phyloP scores from a whole-genome alignment of 1,140 invertebrate genomes.

The Drosophila lini region DNA sequence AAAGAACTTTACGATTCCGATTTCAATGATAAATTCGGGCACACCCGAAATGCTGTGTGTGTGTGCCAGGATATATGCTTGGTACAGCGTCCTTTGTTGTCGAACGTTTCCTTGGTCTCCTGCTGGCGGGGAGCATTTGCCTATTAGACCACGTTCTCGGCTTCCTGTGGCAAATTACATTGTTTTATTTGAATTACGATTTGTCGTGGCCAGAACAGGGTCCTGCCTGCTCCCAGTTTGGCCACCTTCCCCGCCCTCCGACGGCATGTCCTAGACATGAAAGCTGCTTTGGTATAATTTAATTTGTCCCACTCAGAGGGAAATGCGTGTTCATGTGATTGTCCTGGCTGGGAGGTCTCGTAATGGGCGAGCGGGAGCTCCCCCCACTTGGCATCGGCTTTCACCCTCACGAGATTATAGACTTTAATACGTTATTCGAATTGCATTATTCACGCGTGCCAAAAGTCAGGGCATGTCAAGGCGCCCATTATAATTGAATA shows the following conservation, averaged over 20 bases:
- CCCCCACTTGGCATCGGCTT: slow-evolving; percentile 1
- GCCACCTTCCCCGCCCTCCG: not conserved
- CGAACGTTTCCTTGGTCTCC: slow-evolving; percentile 38
- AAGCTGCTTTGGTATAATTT: slow-evolving; percentile 78
- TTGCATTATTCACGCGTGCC: slow-evolving; percentile 54
- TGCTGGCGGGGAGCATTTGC: slow-evolving; percentile 38
- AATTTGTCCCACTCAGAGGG: slow-evolving; percentile 65
- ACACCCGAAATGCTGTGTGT: slow-evolving; percentile 20
- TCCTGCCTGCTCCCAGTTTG: slow-evolving; percentile 1
- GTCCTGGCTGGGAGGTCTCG: slow-evolving; percentile 26
- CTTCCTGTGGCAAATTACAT: slow-evolving; percentile 65
- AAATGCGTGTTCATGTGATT: slow-evolving; percentile 77
- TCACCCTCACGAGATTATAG: slow-evolving; percentile 30
- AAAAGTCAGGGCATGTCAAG: slow-evolving; percentile 34
- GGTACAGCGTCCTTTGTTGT: slow-evolving; percentile 37
- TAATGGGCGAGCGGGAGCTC: slow-evolving; percentile 2
- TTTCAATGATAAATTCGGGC: slow-evolving; percentile 30
- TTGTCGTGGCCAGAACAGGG: slow-evolving; percentile 34
- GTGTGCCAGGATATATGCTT: slow-evolving; percentile 30
- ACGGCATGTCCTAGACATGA: slow-evolving; percentile 58
- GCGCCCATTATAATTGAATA: slow-evolving; percentile 55
- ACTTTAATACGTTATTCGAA: slow-evolving; percentile 34
- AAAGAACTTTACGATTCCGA: slow-evolving; percentile 20
- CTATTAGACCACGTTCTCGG: slow-evolving; percentile 45
- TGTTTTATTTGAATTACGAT: slow-evolving; percentile 82